Evolutionary conservation across 2,797 vertebrate species (phyloP).

Genomic region (Dicrostonyx torquatus): DNA sequence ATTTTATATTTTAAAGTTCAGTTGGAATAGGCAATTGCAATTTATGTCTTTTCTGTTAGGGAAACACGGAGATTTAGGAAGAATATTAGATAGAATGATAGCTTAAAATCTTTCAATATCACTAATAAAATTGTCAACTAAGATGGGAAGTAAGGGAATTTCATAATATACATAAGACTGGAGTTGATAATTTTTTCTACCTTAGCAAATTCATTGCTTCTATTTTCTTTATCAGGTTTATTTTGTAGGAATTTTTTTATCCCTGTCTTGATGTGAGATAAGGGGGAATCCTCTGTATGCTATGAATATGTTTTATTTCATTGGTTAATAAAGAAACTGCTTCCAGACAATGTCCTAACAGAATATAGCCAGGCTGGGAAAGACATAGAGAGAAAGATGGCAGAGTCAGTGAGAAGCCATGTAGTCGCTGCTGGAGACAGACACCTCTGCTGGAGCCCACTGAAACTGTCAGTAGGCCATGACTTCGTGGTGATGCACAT

Average conservation of each 20-base stretch:
- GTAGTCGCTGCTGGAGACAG: no score
- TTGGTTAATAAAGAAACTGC: no score
- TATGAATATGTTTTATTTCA: no score
- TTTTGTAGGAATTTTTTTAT: neutral
- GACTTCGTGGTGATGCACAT: no score
- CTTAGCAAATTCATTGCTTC: slow-evolving; percentile 46
- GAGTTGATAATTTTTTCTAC: slow-evolving; percentile 45
- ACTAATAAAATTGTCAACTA: slow-evolving; percentile 80
- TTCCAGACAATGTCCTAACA: no score
- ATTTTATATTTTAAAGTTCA: slow-evolving; percentile 76
- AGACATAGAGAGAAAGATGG: no score
- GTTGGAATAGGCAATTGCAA: slow-evolving; percentile 66
- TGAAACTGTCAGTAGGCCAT: no score
- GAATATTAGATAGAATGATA: slow-evolving; percentile 67
- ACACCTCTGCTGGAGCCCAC: no score
- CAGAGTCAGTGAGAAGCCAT: no score
- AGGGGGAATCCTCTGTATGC: no score
- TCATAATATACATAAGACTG: slow-evolving; percentile 21
- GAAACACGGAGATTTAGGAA: slow-evolving; percentile 75
- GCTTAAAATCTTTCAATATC: slow-evolving; percentile 79
- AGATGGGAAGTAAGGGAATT: slow-evolving; percentile 57
- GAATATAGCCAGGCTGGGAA: no score
- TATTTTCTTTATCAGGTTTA: slow-evolving; percentile 47
- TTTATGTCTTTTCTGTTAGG: slow-evolving; percentile 68
- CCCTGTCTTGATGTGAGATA: neutral